These are phyloP conservation scores for Leptura quadrifasciata DNA, from an alignment of 2,888 invertebrate genomes.

Conservation along the genomic window DNA sequence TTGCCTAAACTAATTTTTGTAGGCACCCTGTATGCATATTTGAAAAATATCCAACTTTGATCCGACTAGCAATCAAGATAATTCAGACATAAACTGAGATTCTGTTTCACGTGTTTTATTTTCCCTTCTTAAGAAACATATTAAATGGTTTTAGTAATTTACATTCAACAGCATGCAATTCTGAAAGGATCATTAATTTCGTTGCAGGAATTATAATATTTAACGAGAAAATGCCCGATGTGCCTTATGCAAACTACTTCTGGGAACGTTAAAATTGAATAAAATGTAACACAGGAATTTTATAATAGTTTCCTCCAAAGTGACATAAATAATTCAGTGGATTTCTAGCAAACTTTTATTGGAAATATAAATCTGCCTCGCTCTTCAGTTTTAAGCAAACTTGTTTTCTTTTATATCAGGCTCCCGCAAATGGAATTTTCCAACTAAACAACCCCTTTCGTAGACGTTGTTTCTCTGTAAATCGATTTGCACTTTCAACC, in stretches of 20 bases:
- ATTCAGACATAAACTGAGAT: background rate
- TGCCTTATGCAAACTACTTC: constrained; percentile 26
- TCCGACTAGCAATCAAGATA: background rate
- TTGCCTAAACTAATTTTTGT: too few species aligned
- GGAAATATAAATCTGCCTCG: constrained; percentile 54
- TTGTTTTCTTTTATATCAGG: constrained; percentile 40
- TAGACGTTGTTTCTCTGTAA: constrained; percentile 40
- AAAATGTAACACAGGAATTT: constrained; percentile 55
- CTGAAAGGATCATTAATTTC: constrained; percentile 26
- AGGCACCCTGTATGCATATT: background rate
- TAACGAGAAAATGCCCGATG: constrained; percentile 18
- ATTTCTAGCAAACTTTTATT: constrained; percentile 52
- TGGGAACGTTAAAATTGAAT: constrained; percentile 52
- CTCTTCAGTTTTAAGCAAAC: constrained; percentile 44
- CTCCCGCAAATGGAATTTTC: constrained; percentile 40
- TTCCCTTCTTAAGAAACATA: background rate
- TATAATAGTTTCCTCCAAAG: constrained; percentile 53
- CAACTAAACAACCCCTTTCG: constrained; percentile 17
- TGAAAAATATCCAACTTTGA: background rate
- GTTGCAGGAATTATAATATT: constrained; percentile 29
- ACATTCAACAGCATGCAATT: background rate
- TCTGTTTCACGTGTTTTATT: background rate
- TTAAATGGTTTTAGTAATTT: background rate
- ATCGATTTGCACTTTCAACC: constrained; percentile 46
- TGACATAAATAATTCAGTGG: constrained; percentile 59